Evolutionary conservation across 2,888 invertebrate species (phyloP), one percentile per base, ranked within the genome.

Genomic region (Aricia artaxerxes): DNA sequence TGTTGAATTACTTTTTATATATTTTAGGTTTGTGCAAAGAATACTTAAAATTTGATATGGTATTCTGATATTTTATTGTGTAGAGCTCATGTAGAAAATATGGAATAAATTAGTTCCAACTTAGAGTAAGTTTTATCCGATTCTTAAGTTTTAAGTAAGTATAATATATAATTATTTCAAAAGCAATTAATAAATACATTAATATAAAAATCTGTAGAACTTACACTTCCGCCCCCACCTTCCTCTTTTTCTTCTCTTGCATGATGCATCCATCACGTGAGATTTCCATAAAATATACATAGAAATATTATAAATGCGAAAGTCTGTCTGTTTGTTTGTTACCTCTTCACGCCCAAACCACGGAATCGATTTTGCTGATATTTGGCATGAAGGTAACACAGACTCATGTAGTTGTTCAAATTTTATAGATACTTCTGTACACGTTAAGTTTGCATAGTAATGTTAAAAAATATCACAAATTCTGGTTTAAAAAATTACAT

Each of bases 1-100:
- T 69, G 69, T 69, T 69, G 69, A 69, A 38, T 69, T 69, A 69
- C 69, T 69, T 69, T 69, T 69, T 69, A 35, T 69, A 5, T 38
- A 13, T 69, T 35, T 69, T 38, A 11, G 11, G 4, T 24, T 6
- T 24, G 9, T 31, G 13, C 13, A 69, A 13, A 4, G 64, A 16
- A 13, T 38, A 69, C 35, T 13, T 13, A 35, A 13, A 35, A 35
- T 38, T 69, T 11, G 69, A 69, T 69, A 69, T 11, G 69, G 35
- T 69, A 69, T 69, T 69, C 13, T 64, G 64, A 64, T 35, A 69
- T 38, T 38, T 64, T 61, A 16, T 35, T 69, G 31, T 64, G 64
- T n/a, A 61, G 61, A 7, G 11, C 57, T 57, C 57, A 4, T 16
- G 16, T 16, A 57, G 11, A 57, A 57, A 57, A 57, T 53, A 13